Base-by-base conservation (phyloP, 2,888 invertebrate genomes). In the Bhutanitis thaidina region DNA sequence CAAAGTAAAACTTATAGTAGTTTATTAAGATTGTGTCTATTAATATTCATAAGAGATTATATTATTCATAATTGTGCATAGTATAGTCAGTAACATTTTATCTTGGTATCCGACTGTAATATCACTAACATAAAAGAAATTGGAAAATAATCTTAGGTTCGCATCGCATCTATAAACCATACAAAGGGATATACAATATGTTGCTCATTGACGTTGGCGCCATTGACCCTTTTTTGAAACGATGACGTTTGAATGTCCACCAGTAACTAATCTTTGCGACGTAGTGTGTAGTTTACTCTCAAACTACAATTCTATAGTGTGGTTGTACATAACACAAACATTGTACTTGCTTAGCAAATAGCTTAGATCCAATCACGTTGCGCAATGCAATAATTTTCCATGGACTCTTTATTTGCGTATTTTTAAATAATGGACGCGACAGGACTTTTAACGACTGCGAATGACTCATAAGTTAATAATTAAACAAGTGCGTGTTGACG, bases 261-360 rank as follows among this genome's bases (percentile, higher is more conserved):
- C 7, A 27, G 7, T 15, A 48, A 32, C 10, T 57, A 54, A 15
- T 62, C 60, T 60, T 56, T 64, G 58, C 13, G 25, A 44, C 10
- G 13, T 37, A 53, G 49, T n/a, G 54, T 57, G 61, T 59, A 64
- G 56, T 56, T 59, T 59, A 60, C 57, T 56, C 57, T 59, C 55
- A 60, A 62, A 58, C 59, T 62, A 60, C 55, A 44, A 51, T 43
- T 47, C 51, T 59, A 62, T 58, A 60, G 57, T 52, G 49, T 41
- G 13, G 9, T 7, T 27, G 8, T 53, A 56, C 55, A 50, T 52
- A 58, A 55, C 55, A 49, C 50, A 58, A 51, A 57, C 58, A 61
- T 57, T 57, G 56, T 62, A 60, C 56, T 56, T 51, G 12, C 32
- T 7, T 32, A 56, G 57, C 67, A 64, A 57, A 67, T 60, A 64